Evolutionary conservation across 2,888 invertebrate genomes (phyloP).

Genomic region (Dichetophora obliterata): DNA sequence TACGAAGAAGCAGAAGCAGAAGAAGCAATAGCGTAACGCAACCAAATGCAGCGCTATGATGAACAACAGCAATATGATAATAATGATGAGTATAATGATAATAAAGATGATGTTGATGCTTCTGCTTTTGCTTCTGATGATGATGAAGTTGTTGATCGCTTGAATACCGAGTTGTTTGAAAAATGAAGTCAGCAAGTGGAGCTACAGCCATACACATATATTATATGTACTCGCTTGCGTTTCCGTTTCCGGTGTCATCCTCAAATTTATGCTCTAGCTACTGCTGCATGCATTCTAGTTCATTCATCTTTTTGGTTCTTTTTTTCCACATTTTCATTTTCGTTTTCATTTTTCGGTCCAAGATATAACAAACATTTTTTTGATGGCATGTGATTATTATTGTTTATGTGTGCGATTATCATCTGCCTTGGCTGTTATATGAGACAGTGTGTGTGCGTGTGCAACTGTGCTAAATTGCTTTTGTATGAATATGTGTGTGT

Average conservation of each 20-base stretch:
- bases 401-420: conserved; percentile 56
- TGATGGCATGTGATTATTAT: conserved; percentile 54
- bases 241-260: conserved; percentile 21
- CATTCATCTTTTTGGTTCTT: not conserved
- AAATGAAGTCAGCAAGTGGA: conserved; percentile 27
- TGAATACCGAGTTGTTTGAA: conserved; percentile 21
- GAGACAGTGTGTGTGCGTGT: not conserved
- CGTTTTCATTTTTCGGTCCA: conserved; percentile 2
- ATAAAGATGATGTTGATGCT: not conserved
- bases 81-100: not conserved
- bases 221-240: conserved; percentile 1
- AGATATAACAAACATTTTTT: not conserved
- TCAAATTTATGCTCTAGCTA: not conserved
- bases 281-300: not conserved
- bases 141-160: not conserved
- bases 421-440: conserved; percentile 45
- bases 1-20: too few species aligned
- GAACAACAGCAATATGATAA: too few species aligned
- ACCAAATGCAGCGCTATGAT: not conserved
- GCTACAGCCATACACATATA: not conserved
- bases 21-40: too few species aligned
- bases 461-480: not conserved
- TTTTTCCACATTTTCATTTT: not conserved
- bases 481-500: conserved; percentile 1
- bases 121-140: not conserved